Evolutionary conservation across 2,797 vertebrate genomes (phyloP), one percentile per base, ranked within the genome.

Genomic region (Propithecus deckenii): DNA sequence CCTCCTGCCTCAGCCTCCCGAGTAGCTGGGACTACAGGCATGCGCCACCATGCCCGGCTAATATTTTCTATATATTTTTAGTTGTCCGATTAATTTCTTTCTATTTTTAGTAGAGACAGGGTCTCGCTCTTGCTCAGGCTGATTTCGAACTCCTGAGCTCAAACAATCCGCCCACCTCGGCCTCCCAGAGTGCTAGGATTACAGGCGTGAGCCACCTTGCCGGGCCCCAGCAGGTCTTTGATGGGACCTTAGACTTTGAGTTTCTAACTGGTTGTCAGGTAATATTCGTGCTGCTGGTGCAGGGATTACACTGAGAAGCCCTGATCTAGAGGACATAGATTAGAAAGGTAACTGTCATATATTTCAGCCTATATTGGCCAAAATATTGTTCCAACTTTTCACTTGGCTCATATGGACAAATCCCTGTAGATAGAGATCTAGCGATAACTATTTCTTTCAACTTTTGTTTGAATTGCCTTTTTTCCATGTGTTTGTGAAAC

Each of bases 401-500:
- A 55, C 3, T 86, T 93, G 80, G 41, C 12, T 43, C 28, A 80
- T 65, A 55, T 61, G 67, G 69, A 79, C 25, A 96, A 89, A 83
- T 79, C 55, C 3, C 72, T 28, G 76, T 43, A 88, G 32, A 72
- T 12, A 89, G n/a, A 96, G 46, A 96, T 67, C 46, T 83, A 94
- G 30, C 43, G 30, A 79, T 83, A 95, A 67, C 32, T 63, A 83
- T 65, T 92, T 89, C 2, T 71, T 96, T 78, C 48, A 81, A 80
- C 4, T 57, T 92, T 83, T 91, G 35, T 91, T 94, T 87, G 71
- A 72, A 41, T 89, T 0, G 84, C 32, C 8, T 93, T 94, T 88
- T 93, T 86, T n/a, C 46, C 57, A 35, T 46, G 46, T 83, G 18
- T 85, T 96, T 89, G 80, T 91, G 46, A 97, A 97, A 91, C 15